Base-by-base conservation (phyloP, 2,888 invertebrate genomes). In the Drosophila niveifrons region DNA sequence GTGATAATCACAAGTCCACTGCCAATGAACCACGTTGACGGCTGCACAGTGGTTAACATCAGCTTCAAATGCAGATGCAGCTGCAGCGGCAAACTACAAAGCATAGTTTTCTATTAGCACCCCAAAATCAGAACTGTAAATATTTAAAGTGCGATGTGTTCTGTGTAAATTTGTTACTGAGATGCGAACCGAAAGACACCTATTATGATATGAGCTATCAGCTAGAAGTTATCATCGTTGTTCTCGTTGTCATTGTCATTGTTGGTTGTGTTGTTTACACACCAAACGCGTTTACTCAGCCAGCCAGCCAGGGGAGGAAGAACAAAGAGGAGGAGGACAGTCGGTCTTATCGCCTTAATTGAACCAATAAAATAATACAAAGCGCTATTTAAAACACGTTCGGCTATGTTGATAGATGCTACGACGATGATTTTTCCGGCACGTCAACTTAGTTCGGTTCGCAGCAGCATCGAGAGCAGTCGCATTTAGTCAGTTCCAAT, bases 281-380 rank as follows among this genome's bases (percentile, higher is more conserved):
- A 23, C 69, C 78, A 72, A 66, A 67, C 50, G 59, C 59, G 53
- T 58, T 67, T 59, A 29, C 64, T 62, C 36, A 53, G 31, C 43
- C 31, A 41, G 3, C 13, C n/a, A n/a, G n/a, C n/a, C n/a, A n/a
- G n/a, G 36, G 15, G 8, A 18, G 10, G 6, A 17, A 29, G 18
- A 3, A 18, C 3, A 1, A 3, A 4, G 4, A 18, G 4, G 18
- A 23, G 23, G 23, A 23, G 23, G 23, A 23, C 23, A 23, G 23
- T 23, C 29, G 2, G n/a, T 15, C 23, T 86, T 86, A 86, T 86
- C 66, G 82, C 83, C 80, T 89, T 87, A 90, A 90, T 90, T 90
- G 89, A 79, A 64, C 81, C 88, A 90, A 90, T 90, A 89, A 90
- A 83, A 80, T 87, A 88, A 87, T 80, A 88, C 86, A 88, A 80